These are phyloP conservation scores for Paratrypauchen microcephalus DNA, from an alignment of 2,797 vertebrate genomes.

Conservation along the genomic window DNA sequence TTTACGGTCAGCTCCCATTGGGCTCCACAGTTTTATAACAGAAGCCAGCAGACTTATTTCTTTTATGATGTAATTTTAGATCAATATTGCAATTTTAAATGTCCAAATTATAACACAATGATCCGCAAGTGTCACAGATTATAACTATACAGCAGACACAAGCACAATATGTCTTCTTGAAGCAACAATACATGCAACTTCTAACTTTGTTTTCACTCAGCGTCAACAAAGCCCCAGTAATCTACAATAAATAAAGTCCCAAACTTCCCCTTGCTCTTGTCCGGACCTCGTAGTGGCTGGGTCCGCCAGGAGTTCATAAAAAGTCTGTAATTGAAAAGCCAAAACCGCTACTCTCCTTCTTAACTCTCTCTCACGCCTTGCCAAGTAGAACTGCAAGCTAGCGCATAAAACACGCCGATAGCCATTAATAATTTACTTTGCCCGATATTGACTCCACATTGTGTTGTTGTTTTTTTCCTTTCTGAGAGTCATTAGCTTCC, in stretches of 20 bases:
- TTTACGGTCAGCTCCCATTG: too few relatives aligned
- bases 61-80: too few relatives aligned
- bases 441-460: conserved; percentile 61
- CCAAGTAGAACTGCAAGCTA: conserved; percentile 56
- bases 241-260: conserved; percentile 25
- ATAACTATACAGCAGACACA: too few relatives aligned
- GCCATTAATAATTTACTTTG: conserved; percentile 67
- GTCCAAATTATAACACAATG: too few relatives aligned
- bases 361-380: conserved; percentile 34
- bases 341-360: conserved; percentile 34
- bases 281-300: conserved; percentile 36
- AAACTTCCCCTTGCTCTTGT: conserved; percentile 25
- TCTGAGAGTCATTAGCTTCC: conserved; percentile 54
- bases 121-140: too few relatives aligned
- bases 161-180: too few relatives aligned
- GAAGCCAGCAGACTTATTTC: too few relatives aligned
- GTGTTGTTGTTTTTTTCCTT: conserved; percentile 40
- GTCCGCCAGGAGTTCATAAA: conserved; percentile 48
- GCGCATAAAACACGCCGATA: conserved; percentile 75
- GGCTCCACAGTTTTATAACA: too few relatives aligned
- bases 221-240: too few relatives aligned
- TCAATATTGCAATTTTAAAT: too few relatives aligned
- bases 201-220: too few relatives aligned
- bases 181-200: too few relatives aligned
- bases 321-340: conserved; percentile 60